phyloP scores from a whole-genome alignment of 1,140 invertebrate species.

The Nasonia giraulti region DNA sequence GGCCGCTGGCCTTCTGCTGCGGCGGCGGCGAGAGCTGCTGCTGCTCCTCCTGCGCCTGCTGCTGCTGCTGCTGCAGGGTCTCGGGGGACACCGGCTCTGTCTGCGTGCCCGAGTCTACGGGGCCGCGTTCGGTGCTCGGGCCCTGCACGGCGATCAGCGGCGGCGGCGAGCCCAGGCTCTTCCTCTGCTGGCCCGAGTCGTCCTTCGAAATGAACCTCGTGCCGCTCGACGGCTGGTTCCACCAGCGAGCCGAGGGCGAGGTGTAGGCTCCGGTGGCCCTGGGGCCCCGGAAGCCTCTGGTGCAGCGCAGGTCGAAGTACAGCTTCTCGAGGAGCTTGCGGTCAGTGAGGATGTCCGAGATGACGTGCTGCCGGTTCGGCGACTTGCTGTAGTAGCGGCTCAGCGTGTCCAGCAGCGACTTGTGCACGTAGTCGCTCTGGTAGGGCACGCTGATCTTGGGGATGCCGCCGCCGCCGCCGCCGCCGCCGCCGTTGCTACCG shows the following conservation, averaged over 20 bases:
- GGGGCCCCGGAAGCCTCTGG: constrained; percentile 79
- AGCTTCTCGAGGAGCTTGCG: constrained; percentile 82
- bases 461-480: constrained; percentile 48
- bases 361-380: constrained; percentile 79
- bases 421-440: constrained; percentile 78
- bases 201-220: constrained; percentile 50
- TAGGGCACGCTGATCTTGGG: constrained; percentile 60
- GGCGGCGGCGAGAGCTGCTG: constrained; percentile 54
- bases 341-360: constrained; percentile 82
- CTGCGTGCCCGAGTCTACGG: constrained; percentile 76
- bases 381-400: constrained; percentile 80
- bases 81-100: constrained; percentile 77
- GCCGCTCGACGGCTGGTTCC: constrained; percentile 68
- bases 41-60: constrained; percentile 63
- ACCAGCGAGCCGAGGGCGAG: constrained; percentile 67
- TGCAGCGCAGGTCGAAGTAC: constrained; percentile 82
- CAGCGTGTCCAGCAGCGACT: constrained; percentile 79
- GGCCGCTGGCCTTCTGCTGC: constrained; percentile 60
- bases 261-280: constrained; percentile 70
- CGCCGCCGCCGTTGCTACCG: constrained; percentile 36
- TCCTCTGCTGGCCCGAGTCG: constrained; percentile 6
- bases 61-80: constrained; percentile 72
- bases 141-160: constrained; percentile 80
- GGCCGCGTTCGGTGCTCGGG: constrained; percentile 74
- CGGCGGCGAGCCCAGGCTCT: constrained; percentile 76